phyloP scores from a whole-genome alignment of 2,797 vertebrate species.

The Aselliscus stoliczkanus region DNA sequence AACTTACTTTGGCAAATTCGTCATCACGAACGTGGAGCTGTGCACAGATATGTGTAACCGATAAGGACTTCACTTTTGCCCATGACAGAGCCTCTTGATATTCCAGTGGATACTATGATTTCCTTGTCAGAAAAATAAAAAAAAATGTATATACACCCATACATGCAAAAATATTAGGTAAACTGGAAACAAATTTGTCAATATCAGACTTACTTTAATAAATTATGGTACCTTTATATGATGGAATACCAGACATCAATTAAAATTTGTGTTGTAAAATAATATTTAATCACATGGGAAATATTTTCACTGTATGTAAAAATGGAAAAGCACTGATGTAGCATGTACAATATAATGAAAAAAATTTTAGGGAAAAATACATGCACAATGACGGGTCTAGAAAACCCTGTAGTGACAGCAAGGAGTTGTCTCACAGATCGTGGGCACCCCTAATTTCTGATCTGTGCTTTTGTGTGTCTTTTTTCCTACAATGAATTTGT shows the following conservation, averaged over 20 bases:
- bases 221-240: background rate
- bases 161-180: background rate
- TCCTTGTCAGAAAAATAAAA: background rate
- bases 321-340: background rate
- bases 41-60: too few relatives aligned
- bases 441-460: background rate
- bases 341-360: too few relatives aligned
- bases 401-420: too few relatives aligned
- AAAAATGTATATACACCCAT: background rate
- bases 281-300: background rate
- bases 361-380: background rate
- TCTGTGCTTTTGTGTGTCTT: background rate
- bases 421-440: too few relatives aligned
- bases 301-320: background rate
- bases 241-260: background rate
- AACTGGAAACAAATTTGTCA: background rate
- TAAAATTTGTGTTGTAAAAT: background rate
- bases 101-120: background rate
- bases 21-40: background rate
- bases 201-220: background rate
- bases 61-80: background rate
- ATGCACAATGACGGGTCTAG: too few relatives aligned
- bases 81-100: background rate
- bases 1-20: background rate
- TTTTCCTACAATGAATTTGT: background rate